A percentile compares a stretch with the other conserved stretches of the same genome.
phyloP scores from a whole-genome alignment of 2,113 vertebrate species.

The Cheilinus undulatus region DNA sequence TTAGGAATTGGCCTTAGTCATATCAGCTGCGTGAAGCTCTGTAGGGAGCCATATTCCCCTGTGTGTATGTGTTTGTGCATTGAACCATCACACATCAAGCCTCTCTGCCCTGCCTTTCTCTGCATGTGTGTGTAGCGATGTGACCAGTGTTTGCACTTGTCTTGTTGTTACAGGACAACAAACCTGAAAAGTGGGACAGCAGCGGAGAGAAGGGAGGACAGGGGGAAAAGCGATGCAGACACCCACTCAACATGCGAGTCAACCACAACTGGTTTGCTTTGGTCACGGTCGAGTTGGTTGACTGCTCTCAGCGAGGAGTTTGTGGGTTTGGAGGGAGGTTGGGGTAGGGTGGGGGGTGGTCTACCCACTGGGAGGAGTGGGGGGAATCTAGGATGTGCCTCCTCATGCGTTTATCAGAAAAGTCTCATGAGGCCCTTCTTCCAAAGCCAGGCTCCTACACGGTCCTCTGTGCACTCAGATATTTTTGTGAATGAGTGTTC shows the following conservation, averaged over 20 bases:
- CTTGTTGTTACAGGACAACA: slow-evolving; percentile 79
- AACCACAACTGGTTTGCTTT: slow-evolving; percentile 82
- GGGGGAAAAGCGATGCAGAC: slow-evolving; percentile 61
- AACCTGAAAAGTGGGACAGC: slow-evolving; percentile 80
- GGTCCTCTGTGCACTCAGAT: slow-evolving; percentile 25
- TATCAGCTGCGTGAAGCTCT: slow-evolving; percentile 58
- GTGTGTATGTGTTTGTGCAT: slow-evolving; percentile 68
- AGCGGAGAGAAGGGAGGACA: slow-evolving; percentile 40
- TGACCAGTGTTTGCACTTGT: slow-evolving; percentile 81
- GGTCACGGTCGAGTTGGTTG: slow-evolving; percentile 77
- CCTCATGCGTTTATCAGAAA: slow-evolving; percentile 70
- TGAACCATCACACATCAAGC: slow-evolving; percentile 70
- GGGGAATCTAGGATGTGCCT: slow-evolving; percentile 71
- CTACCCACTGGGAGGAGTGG: slow-evolving; percentile 55
- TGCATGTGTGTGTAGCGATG: slow-evolving; percentile 39
- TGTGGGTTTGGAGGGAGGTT: slow-evolving; percentile 12
- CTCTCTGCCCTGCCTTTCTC: slow-evolving; percentile 26
- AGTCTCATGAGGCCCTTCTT: slow-evolving; percentile 56
- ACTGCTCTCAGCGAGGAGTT: slow-evolving; percentile 66
- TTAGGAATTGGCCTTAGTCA: slow-evolving; percentile 57
- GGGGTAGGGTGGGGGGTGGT: slow-evolving; percentile 3
- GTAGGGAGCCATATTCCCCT: slow-evolving; percentile 54
- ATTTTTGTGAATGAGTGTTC: slow-evolving; percentile 19
- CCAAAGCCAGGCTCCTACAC: slow-evolving; percentile 27
- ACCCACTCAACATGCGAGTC: slow-evolving; percentile 76